Evolutionary conservation across 1,140 invertebrate species (phyloP).

Genomic region (Paraescarpia echinospica): DNA sequence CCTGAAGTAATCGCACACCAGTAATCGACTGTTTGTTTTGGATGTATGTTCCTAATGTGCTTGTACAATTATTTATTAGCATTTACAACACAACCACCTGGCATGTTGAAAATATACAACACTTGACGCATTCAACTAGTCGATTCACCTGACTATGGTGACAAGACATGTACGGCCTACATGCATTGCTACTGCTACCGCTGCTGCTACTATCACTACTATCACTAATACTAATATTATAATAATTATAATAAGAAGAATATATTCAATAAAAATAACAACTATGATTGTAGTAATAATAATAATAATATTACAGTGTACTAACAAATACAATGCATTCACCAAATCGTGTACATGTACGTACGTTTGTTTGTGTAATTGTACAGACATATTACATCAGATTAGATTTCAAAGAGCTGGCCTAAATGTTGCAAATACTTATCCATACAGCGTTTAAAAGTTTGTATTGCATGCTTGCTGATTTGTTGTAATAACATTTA

Average conservation of each 20-base stretch:
- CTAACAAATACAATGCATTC: too few species aligned
- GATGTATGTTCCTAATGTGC: not conserved
- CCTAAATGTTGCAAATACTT: too few species aligned
- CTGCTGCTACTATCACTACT: too few species aligned
- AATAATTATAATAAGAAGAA: not conserved
- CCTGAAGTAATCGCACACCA: not conserved
- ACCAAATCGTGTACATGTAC: too few species aligned
- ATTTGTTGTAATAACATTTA: too few species aligned
- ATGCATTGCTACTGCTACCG: too few species aligned
- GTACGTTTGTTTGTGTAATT: too few species aligned
- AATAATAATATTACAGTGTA: not conserved
- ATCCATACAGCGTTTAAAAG: too few species aligned
- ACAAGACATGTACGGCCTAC: not conserved
- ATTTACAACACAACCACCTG: not conserved
- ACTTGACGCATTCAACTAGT: not conserved
- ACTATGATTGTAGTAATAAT: not conserved
- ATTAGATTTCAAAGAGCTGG: too few species aligned
- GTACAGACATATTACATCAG: too few species aligned
- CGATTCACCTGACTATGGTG: not conserved
- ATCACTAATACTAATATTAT: not conserved
- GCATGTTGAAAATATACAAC: not conserved
- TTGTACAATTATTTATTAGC: not conserved
- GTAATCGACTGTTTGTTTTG: not conserved
- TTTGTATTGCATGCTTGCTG: too few species aligned
- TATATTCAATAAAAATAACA: too few species aligned